phyloP scores from a whole-genome alignment of 1,140 invertebrate genomes.

The Uloborus diversus region DNA sequence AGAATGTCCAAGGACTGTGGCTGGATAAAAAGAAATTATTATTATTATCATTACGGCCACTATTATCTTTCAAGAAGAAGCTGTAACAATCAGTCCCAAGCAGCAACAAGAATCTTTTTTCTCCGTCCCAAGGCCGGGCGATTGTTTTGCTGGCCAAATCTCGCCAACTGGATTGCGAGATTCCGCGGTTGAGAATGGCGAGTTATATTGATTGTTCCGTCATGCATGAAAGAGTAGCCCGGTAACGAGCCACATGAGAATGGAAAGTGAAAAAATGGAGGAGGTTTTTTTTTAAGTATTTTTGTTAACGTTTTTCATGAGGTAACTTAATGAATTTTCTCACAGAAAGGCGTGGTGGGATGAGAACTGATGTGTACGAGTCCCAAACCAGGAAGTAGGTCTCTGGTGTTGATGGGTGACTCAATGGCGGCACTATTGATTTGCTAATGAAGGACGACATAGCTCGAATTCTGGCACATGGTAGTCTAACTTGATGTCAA shows the following conservation, averaged over 20 bases:
- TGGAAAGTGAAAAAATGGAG: slow-evolving; percentile 20
- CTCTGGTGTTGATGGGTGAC: no score
- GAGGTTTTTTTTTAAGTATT: slow-evolving; percentile 12
- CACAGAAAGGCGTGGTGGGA: slow-evolving; percentile 19
- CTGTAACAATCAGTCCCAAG: slow-evolving; percentile 44
- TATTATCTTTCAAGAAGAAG: slow-evolving; percentile 51
- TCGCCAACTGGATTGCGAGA: slow-evolving; percentile 21
- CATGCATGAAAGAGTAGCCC: slow-evolving; percentile 45
- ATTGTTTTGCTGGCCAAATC: slow-evolving; percentile 32
- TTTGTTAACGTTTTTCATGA: not conserved
- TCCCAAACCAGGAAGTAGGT: no score
- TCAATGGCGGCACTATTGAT: no score
- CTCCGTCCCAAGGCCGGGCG: slow-evolving; percentile 26
- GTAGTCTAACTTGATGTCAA: no score
- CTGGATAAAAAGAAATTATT: slow-evolving; percentile 49
- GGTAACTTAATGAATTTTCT: slow-evolving; percentile 35
- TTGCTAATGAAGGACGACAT: no score
- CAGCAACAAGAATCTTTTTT: slow-evolving; percentile 39
- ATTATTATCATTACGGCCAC: slow-evolving; percentile 41
- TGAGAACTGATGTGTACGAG: no score
- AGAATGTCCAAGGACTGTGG: slow-evolving; percentile 14
- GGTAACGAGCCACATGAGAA: slow-evolving; percentile 2
- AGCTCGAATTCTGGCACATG: no score
- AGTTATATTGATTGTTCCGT: slow-evolving; percentile 49
- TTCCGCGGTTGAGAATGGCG: not conserved